These are phyloP conservation scores for Heterodera carotae DNA, from an alignment of 1,140 invertebrate species.

Conservation along the genomic window DNA sequence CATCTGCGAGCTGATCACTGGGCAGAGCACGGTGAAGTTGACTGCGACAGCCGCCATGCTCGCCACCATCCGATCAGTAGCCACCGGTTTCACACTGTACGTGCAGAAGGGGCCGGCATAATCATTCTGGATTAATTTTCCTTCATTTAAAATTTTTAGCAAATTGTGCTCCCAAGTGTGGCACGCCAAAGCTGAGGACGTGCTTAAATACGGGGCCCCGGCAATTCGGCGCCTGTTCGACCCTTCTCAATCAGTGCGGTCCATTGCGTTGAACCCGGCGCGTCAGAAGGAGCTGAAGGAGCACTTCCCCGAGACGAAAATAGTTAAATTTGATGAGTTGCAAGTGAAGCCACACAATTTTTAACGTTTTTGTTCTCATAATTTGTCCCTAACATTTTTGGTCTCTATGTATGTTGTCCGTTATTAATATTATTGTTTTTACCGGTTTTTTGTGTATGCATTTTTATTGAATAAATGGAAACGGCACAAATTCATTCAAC, in stretches of 20 bases:
- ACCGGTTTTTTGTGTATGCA: too few species aligned
- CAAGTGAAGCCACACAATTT: slow-evolving; percentile 46
- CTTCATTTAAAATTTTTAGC: neutral
- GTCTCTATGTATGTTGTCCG: too few species aligned
- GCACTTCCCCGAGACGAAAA: slow-evolving; percentile 17
- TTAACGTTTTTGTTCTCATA: neutral
- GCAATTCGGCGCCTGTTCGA: slow-evolving; percentile 23
- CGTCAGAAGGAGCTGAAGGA: slow-evolving; percentile 11
- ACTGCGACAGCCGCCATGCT: slow-evolving; percentile 75
- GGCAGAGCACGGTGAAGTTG: slow-evolving; percentile 77
- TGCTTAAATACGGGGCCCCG: neutral
- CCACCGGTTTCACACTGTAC: slow-evolving; percentile 20
- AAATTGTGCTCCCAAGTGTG: slow-evolving; percentile 26
- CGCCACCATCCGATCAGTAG: slow-evolving; percentile 72
- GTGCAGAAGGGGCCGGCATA: neutral
- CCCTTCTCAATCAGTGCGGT: neutral
- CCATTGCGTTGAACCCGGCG: slow-evolving; percentile 26
- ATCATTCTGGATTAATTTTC: neutral
- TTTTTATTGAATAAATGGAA: too few species aligned
- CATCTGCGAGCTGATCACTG: slow-evolving; percentile 80
- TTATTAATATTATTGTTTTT: too few species aligned
- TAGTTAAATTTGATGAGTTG: slow-evolving; percentile 21
- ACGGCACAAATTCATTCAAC: too few species aligned
- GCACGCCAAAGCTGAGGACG: slow-evolving; percentile 20
- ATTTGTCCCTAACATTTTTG: too few species aligned